Evolutionary conservation across 1,140 invertebrate species (phyloP).

Genomic region (Platyscapa corneri): DNA sequence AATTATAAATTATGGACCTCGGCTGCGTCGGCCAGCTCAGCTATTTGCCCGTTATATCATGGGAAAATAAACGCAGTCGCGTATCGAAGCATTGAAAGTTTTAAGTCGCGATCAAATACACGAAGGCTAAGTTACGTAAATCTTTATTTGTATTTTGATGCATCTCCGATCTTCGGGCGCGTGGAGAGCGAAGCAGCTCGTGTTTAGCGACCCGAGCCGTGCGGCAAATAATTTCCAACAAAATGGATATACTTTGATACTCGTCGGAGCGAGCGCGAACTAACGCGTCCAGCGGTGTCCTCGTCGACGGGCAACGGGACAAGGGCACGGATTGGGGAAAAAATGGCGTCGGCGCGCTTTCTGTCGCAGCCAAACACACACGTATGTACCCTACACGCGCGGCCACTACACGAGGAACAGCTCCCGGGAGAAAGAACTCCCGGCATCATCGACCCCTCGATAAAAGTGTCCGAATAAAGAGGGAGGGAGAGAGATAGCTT

Average conservation of each 20-base stretch:
- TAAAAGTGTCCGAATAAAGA: slow-evolving; percentile 27
- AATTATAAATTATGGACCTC: not conserved
- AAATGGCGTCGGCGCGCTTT: slow-evolving; percentile 26
- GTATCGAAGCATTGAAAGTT: not conserved
- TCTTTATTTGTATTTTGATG: not conserved
- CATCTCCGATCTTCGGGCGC: not conserved
- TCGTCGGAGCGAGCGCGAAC: too few species aligned
- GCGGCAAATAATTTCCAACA: too few species aligned
- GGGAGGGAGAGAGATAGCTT: slow-evolving; percentile 27
- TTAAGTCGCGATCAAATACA: not conserved
- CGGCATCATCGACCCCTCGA: slow-evolving; percentile 46
- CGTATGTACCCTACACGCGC: not conserved
- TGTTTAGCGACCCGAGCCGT: too few species aligned
- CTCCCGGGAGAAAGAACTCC: slow-evolving; percentile 6
- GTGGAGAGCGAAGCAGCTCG: not conserved
- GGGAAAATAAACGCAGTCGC: not conserved
- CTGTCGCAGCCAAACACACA: not conserved
- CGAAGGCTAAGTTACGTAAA: not conserved
- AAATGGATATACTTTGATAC: too few species aligned
- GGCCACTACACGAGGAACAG: not conserved
- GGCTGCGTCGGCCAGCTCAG: too few species aligned
- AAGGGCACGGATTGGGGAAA: slow-evolving; percentile 9
- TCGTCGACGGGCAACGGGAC: not conserved
- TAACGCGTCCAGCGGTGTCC: too few species aligned
- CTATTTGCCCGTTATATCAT: not conserved